A percentile compares a stretch with the other conserved stretches of the same genome.
phyloP scores from a whole-genome alignment of 2,797 vertebrate genomes.

The Prunella strophiata region DNA sequence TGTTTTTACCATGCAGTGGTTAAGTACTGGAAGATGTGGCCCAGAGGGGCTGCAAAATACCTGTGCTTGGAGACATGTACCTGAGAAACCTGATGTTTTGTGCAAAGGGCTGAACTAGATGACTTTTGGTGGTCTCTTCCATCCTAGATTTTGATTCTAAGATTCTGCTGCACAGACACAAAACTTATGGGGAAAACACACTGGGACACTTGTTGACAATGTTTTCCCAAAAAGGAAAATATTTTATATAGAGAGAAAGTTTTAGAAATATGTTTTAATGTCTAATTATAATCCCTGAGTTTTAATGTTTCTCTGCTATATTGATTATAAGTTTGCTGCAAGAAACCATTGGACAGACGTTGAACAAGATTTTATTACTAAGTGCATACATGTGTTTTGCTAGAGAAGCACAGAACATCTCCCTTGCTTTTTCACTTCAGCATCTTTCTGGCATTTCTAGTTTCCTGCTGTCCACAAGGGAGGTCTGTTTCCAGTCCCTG shows the following conservation, averaged over 20 bases:
- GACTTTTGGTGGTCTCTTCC: neutral
- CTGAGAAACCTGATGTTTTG: neutral
- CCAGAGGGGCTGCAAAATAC: neutral
- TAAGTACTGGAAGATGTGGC: neutral
- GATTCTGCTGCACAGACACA: neutral
- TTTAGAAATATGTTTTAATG: neutral
- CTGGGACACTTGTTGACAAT: slow-evolving; percentile 70
- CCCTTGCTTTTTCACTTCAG: neutral
- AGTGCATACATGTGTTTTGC: neutral
- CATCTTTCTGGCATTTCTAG: neutral
- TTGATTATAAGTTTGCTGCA: neutral
- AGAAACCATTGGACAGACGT: neutral
- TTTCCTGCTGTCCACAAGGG: neutral
- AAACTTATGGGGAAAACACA: neutral
- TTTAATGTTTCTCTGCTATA: neutral
- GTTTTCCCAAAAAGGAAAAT: slow-evolving; percentile 82
- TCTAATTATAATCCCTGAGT: neutral
- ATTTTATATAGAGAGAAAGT: neutral
- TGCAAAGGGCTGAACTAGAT: neutral
- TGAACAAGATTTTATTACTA: neutral
- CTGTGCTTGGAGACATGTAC: neutral
- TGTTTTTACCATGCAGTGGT: neutral
- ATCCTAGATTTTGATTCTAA: neutral
- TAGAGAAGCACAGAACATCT: neutral
- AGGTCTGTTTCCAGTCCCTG: neutral